Evolutionary conservation across 2,797 vertebrate genomes (phyloP).

Genomic region (Helarctos malayanus): DNA sequence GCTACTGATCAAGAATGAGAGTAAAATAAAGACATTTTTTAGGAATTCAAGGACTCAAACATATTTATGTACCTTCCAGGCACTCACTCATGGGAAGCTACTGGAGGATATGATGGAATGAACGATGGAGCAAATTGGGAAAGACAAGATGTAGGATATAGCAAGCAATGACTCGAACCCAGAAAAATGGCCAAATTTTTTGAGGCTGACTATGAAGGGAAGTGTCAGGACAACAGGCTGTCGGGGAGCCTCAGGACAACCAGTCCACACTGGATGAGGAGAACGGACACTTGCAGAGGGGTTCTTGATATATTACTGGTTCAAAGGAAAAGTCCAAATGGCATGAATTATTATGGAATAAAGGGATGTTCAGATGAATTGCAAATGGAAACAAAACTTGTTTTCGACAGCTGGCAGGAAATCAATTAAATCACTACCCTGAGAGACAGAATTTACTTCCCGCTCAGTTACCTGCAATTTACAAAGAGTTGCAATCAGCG

Average conservation of each 20-base stretch:
- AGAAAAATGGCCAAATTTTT: background rate
- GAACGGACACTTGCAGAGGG: background rate
- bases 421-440: background rate
- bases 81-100: background rate
- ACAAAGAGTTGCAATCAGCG: background rate
- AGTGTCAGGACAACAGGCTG: background rate
- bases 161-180: background rate
- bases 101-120: background rate
- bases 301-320: background rate
- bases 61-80: background rate
- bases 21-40: background rate
- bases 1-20: background rate
- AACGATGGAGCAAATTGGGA: background rate
- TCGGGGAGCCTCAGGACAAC: background rate
- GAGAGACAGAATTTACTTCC: background rate
- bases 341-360: background rate
- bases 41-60: background rate
- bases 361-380: background rate
- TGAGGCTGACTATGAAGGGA: background rate
- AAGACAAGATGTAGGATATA: background rate
- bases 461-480: background rate
- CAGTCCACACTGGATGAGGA: background rate
- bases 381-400: background rate
- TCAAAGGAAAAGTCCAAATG: background rate
- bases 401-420: background rate